Conservation (phyloP, 2,888 invertebrate genomes). For the Dynastes tityus region DNA sequence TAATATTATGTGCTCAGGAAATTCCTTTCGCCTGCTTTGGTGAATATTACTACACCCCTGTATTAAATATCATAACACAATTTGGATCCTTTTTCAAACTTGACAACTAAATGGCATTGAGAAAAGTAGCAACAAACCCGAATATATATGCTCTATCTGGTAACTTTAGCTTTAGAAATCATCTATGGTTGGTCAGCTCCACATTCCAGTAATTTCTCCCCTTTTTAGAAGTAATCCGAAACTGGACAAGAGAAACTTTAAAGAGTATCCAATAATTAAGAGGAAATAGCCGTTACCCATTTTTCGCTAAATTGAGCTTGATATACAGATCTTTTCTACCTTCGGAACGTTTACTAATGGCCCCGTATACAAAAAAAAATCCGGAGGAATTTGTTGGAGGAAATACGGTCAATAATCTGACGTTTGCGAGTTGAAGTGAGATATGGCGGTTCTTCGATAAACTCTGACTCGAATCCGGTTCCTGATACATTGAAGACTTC, state of each 20-base stretch:
- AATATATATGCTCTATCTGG: no score
- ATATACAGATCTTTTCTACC: constrained; percentile 50
- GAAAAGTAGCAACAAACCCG: no score
- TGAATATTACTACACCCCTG: no score
- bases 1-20: no score
- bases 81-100: no score
- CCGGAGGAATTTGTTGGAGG: constrained; percentile 51
- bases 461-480: not conserved
- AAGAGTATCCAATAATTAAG: constrained; percentile 18
- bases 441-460: constrained; percentile 21
- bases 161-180: no score
- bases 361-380: constrained; percentile 45
- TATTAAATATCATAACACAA: no score
- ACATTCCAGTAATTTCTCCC: no score
- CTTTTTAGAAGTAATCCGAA: not conserved
- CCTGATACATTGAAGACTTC: constrained; percentile 29
- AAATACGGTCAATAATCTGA: constrained; percentile 50
- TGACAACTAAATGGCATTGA: no score
- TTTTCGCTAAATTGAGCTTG: constrained; percentile 21
- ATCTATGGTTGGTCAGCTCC: no score
- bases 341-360: constrained; percentile 52
- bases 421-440: constrained; percentile 35
- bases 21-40: no score
- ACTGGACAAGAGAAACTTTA: not conserved
- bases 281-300: constrained; percentile 8